Conservation (phyloP, 2,888 invertebrate genomes). For the Aphidoletes aphidimyza region DNA sequence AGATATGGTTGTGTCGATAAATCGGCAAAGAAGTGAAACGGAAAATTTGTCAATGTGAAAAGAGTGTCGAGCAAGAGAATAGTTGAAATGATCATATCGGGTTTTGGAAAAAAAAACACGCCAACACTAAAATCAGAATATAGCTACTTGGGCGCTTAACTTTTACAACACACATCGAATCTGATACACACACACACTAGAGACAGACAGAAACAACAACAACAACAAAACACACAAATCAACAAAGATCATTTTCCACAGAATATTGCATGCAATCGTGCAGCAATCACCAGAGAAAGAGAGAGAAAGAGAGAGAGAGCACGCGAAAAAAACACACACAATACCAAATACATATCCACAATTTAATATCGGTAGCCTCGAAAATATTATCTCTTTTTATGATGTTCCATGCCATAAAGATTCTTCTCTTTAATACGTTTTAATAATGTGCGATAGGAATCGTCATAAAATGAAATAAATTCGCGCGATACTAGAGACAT, state of each 20-base stretch:
- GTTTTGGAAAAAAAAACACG: too few species aligned
- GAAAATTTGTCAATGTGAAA: slow-evolving; percentile 20
- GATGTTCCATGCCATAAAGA: slow-evolving; percentile 51
- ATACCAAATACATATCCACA: neutral
- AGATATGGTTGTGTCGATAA: neutral
- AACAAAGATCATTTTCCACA: neutral
- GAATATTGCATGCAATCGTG: neutral
- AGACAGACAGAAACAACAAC: too few species aligned
- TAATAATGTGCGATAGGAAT: slow-evolving; percentile 53
- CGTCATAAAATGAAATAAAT: slow-evolving; percentile 50
- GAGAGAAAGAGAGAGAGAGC: too few species aligned
- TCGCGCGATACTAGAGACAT: neutral
- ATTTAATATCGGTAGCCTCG: slow-evolving; percentile 41
- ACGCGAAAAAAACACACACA: neutral
- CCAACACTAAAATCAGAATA: neutral
- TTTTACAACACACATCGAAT: too few species aligned
- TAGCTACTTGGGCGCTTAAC: too few species aligned
- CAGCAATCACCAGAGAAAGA: too few species aligned
- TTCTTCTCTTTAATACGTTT: slow-evolving; percentile 41
- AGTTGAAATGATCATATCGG: neutral
- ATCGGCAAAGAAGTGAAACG: neutral
- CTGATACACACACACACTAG: too few species aligned
- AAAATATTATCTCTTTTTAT: slow-evolving; percentile 49
- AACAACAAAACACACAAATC: neutral
- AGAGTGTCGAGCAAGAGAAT: neutral